Evolutionary conservation across 2,797 vertebrate species (phyloP).

Genomic region (Pipistrellus pygmaeus): DNA sequence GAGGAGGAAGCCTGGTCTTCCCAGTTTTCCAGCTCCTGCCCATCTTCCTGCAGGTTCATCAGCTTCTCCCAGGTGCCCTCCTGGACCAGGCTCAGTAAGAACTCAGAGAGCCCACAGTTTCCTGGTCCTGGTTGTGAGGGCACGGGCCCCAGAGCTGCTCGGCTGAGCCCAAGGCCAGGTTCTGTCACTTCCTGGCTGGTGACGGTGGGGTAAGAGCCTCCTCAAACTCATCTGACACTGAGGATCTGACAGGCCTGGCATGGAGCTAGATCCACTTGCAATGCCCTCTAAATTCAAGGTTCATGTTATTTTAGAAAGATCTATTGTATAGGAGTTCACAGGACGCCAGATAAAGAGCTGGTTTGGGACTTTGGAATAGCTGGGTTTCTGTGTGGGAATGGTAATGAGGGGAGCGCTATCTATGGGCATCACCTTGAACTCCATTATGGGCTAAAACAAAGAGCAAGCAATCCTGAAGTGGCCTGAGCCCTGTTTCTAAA

Average conservation of each 20-base stretch:
- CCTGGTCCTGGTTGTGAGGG: neutral
- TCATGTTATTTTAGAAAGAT: neutral
- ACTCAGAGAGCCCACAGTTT: no score
- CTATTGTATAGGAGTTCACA: neutral
- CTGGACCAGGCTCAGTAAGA: neutral
- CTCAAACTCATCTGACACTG: neutral
- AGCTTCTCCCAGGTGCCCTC: neutral
- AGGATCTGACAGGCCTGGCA: neutral
- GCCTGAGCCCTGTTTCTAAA: neutral
- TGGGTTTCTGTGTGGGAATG: neutral
- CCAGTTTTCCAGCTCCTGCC: neutral
- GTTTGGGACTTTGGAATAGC: neutral
- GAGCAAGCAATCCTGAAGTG: neutral
- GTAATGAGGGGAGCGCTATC: neutral
- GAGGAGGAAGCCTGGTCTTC: neutral
- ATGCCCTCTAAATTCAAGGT: neutral
- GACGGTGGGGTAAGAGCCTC: neutral
- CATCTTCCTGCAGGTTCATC: neutral
- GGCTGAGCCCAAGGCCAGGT: neutral
- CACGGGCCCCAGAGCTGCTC: neutral
- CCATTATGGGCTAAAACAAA: neutral
- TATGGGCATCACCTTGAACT: neutral
- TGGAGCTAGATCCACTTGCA: neutral
- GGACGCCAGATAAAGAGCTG: neutral
- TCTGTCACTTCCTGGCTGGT: neutral